These are phyloP conservation scores for Eupithecia pulchellata DNA, from an alignment of 2,888 invertebrate species.

Conservation along the genomic window DNA sequence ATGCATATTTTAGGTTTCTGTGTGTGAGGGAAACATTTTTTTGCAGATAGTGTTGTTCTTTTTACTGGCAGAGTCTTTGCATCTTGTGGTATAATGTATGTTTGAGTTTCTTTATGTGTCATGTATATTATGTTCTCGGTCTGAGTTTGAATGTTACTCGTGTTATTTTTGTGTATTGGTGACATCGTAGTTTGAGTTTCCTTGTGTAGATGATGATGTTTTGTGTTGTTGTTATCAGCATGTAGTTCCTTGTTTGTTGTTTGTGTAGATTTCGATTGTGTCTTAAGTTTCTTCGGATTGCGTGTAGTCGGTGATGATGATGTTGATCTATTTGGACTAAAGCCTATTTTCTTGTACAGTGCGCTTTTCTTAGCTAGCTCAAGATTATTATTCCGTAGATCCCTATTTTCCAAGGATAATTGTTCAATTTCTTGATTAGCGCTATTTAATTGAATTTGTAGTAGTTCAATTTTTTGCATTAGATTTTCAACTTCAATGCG, in stretches of 20 bases:
- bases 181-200: not conserved
- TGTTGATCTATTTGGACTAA: not conserved
- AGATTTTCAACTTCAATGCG: not conserved
- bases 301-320: not conserved
- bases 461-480: not conserved
- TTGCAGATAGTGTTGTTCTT: not conserved
- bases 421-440: not conserved
- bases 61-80: not conserved
- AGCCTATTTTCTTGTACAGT: not conserved
- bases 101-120: not conserved
- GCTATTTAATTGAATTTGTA: not conserved
- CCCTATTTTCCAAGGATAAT: not conserved
- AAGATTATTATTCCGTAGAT: not conserved
- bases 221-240: not conserved
- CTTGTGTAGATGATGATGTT: not conserved
- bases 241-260: not conserved
- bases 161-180: not conserved
- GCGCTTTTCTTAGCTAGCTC: not conserved
- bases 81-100: not conserved
- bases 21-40: not conserved
- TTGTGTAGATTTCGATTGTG: not conserved
- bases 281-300: not conserved
- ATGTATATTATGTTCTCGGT: not conserved
- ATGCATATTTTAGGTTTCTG: slow-evolving; percentile 7
- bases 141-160: not conserved